Evolutionary conservation across 2,888 invertebrate species (phyloP).

Genomic region (Crossocerus cetratus): DNA sequence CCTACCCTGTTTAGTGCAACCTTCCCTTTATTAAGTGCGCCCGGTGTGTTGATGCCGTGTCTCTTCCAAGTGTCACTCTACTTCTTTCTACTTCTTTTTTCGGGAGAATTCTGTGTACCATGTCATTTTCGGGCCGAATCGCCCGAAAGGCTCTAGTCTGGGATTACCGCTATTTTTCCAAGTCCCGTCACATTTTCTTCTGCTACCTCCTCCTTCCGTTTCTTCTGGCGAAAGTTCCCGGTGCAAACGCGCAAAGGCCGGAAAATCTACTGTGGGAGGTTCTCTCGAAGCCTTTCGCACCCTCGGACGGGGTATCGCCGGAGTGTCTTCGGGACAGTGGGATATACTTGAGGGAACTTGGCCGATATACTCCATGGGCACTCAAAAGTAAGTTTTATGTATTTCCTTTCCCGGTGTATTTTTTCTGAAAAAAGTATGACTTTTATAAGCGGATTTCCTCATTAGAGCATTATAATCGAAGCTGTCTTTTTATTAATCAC

Average conservation of each 20-base stretch:
- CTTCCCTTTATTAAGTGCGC: no score
- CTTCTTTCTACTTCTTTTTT: no score
- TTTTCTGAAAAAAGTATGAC: no score
- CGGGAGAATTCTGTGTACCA: no score
- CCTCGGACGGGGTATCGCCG: constrained; percentile 54
- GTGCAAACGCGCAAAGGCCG: constrained; percentile 41
- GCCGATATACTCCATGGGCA: constrained; percentile 67
- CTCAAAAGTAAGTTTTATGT: constrained; percentile 66
- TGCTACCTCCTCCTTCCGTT: neutral
- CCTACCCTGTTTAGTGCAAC: neutral
- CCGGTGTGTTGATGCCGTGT: no score
- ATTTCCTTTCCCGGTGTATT: no score
- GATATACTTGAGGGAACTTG: constrained; percentile 59
- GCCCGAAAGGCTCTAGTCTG: neutral
- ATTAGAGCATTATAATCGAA: no score
- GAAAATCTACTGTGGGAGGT: constrained; percentile 60
- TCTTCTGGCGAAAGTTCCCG: neutral
- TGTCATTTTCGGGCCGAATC: no score
- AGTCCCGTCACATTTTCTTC: neutral
- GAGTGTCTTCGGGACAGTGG: constrained; percentile 62
- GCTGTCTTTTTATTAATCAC: no score
- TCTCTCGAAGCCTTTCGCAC: constrained; percentile 61
- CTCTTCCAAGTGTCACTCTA: no score
- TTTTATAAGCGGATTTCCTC: no score
- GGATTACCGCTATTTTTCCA: no score